Evolutionary conservation across 2,797 vertebrate genomes (phyloP).

Genomic region (Acanthornis magna): DNA sequence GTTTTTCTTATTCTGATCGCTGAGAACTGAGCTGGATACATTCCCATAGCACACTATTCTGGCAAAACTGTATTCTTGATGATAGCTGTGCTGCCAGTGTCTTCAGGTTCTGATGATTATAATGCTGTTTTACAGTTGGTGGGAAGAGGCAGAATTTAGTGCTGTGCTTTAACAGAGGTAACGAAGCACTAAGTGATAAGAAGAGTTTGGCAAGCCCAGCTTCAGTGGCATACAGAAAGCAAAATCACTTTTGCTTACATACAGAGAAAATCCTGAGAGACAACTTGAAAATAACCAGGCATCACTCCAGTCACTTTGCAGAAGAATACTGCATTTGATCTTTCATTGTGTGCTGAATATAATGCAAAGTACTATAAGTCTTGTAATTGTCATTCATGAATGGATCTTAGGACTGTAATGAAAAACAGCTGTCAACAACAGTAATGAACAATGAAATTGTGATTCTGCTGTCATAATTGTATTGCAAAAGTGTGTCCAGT

Average conservation of each 20-base stretch:
- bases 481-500: not conserved
- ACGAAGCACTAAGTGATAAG: not conserved
- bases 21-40: not conserved
- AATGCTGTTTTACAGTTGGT: not conserved
- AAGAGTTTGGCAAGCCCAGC: not conserved
- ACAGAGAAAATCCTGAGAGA: not conserved
- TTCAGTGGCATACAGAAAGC: not conserved
- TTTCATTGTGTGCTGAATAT: not conserved
- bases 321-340: not conserved
- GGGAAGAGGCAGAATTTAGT: not conserved
- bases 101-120: not conserved
- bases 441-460: not conserved
- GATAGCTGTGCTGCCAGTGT: not conserved
- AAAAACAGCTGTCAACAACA: not conserved
- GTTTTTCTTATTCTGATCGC: not conserved
- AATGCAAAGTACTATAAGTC: not conserved
- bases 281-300: not conserved
- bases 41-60: not conserved
- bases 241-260: not conserved
- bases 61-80: not conserved
- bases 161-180: not conserved
- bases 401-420: not conserved
- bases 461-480: not conserved
- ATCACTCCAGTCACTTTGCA: not conserved
- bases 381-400: not conserved